Base-by-base conservation (phyloP, 2,888 invertebrate genomes). In the Mimumesa dahlbomi region DNA sequence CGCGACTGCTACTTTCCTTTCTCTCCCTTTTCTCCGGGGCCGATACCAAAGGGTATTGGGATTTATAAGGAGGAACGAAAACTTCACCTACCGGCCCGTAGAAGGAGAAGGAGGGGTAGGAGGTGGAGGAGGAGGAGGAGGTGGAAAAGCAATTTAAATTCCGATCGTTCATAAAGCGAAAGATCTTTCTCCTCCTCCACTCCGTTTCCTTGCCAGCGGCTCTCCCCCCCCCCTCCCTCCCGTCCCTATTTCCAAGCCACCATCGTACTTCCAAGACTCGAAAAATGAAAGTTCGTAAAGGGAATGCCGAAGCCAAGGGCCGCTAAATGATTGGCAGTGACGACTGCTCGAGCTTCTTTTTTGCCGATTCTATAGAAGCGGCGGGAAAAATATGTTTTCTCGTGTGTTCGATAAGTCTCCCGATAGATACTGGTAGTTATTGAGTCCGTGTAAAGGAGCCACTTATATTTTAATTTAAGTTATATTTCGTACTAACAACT, bases 141-240 rank as follows among this genome's bases (percentile, higher is more conserved):
- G 69, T 77, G 80, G 77, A 74, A 77, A 84, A 83, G 83, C 84
- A 84, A 84, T 84, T 85, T 84, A 83, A 84, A 84, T 85, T 84
- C 84, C 83, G 76, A 84, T 84, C 84, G 84, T 83, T 83, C 82
- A 84, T 85, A 83, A 84, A 81, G 74, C 82, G 74, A 69, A 81
- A 84, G 75, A 71, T 80, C 77, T 76, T 69, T 64, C 73, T 19
- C 34, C 13, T 14, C 18, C 40, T 36, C 21, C 18, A 22, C 43
- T 21, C 19, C 50, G 59, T 63, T 59, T 66, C 45, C 63, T 42
- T 46, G 45, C 29, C 42, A 56, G 14, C 38, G 7, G 16, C 13
- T 29, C 16, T n/a, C 38, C 16, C 45, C 16, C 19, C 22, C 14
- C 21, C 14, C n/a, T 6, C 19, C 19, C 19, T 34, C 21, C 22